phyloP scores from a whole-genome alignment of 1,140 invertebrate species.

The Caerostris extrusa region DNA sequence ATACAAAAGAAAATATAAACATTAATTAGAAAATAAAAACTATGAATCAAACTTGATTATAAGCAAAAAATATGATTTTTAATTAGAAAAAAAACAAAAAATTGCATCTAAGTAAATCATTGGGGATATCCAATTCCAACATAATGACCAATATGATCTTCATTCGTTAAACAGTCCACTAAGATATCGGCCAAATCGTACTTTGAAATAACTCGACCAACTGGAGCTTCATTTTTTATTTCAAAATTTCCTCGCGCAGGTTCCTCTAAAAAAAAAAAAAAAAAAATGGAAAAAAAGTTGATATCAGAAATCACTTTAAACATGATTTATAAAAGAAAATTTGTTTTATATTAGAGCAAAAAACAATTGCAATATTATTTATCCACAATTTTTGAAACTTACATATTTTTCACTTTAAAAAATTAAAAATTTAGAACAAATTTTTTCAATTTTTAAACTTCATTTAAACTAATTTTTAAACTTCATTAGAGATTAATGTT shows the following conservation, averaged over 20 bases:
- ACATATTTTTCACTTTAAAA: too few relatives aligned
- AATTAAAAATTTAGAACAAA: not conserved
- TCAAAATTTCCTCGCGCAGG: slow-evolving; percentile 81
- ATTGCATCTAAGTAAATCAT: not conserved
- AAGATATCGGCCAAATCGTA: slow-evolving; percentile 89
- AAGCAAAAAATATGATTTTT: not conserved
- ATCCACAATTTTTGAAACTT: not conserved
- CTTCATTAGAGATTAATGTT: too few relatives aligned
- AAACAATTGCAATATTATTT: not conserved
- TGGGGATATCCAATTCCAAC: slow-evolving; percentile 77
- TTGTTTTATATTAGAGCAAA: not conserved
- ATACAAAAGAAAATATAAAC: too few relatives aligned
- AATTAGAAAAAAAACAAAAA: not conserved
- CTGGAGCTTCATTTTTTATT: slow-evolving; percentile 84
- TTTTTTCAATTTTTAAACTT: too few relatives aligned
- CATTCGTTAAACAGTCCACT: slow-evolving; percentile 85
- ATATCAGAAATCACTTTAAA: not conserved
- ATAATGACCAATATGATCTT: slow-evolving; percentile 76
- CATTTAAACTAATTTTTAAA: too few relatives aligned
- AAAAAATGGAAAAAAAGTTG: too few relatives aligned
- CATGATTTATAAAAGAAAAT: not conserved
- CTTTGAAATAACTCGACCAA: slow-evolving; percentile 87
- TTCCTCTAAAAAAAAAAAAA: slow-evolving; percentile 78
- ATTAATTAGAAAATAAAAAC: too few relatives aligned
- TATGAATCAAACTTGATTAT: too few relatives aligned